Base-by-base conservation (phyloP, 2,888 invertebrate species). In the Stenodema calcarata region DNA sequence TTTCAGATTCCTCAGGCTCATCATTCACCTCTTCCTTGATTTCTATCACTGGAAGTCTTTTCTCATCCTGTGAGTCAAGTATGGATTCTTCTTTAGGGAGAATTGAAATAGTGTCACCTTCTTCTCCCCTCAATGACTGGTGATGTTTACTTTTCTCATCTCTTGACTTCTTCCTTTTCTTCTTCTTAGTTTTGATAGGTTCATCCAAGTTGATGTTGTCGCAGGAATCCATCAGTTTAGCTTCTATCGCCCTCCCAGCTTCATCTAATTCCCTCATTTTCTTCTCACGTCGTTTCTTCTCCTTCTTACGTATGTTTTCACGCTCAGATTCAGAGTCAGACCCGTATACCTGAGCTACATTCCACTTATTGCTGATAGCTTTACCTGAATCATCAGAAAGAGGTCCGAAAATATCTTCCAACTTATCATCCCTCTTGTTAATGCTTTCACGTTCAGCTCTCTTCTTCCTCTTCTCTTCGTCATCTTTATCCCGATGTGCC, bases 381-480 rank as follows among this genome's bases (percentile, higher is more conserved):
- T 90, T 90, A 89, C 92, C 92, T 1, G 92, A 92, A 88, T 94
- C 95, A 90, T 96, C 97, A 0, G 97, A 96, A 87, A 96, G 92
- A 14, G 96, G 95, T 0, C 96, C 97, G 91, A 97, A 97, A 88
- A 97, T 96, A 89, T 96, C 96, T 91, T 96, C 96, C 95, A 96
- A 95, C 91, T 96, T 95, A 35, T 94, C 96, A 89, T 95, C 95
- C 88, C 95, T 94, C 42, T 86, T 88, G 14, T 87, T 86, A 28
- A 88, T 91, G 35, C 35, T 84, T 91, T 89, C 91, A 90, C 88
- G 86, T 86, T 88, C 87, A 88, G 87, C 92, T 18, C 90, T 90
- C 88, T 91, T 92, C 35, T 91, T 91, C 35, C 91, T 91, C 69
- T 91, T 90, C 1, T 91, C 91, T 83, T 91, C 91, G 83, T 90